Evolutionary conservation across 1,140 invertebrate genomes (phyloP), one percentile per base, ranked within the genome.

Genomic region (Tetramorium parvispinum): DNA sequence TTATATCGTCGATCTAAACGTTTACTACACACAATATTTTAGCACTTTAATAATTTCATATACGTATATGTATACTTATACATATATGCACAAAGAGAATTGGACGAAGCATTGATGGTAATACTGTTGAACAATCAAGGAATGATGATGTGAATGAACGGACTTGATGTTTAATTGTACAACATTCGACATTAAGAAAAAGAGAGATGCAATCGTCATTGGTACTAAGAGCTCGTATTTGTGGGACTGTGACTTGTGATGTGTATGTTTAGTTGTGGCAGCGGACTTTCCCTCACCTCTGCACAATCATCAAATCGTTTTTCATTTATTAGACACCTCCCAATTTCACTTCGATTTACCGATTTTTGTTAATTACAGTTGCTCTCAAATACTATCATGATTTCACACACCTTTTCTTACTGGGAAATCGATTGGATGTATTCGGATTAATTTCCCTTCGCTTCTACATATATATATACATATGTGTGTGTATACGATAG

Each of bases 211-310:
- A 71, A 79, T 46, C 43, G 18, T 71, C 65, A 43, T 71, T 57
- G 61, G 1, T 46, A 71, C 16, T 82, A 82, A 5, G 37, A 82
- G 79, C 79, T 82, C 79, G 66, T 70, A 66, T 82, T 65, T 82
- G 79, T 82, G 65, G 77, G 77, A 82, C 51, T 82, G 79, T 82
- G 66, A 82, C 11, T 82, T 82, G 65, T 82, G 79, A 82, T 82
- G 79, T 82, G 65, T 82, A 82, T 82, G 79, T 82, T 70, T 82
- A 82, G 66, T 57, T 82, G 65, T 82, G 79, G 51, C 79, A 82
- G 66, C 66, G 79, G 66, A 82, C 65, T 51, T 82, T 57, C 3
- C 37, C 11, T 24, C 7, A 43, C 32, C 40, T 21, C 13, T 82
- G 40, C 37, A 66, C 53, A 71, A 82, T 46, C 40, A 71, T 82